Base-by-base conservation (phyloP, 2,113 vertebrate genomes). In the Cephalopterus ornatus region DNA sequence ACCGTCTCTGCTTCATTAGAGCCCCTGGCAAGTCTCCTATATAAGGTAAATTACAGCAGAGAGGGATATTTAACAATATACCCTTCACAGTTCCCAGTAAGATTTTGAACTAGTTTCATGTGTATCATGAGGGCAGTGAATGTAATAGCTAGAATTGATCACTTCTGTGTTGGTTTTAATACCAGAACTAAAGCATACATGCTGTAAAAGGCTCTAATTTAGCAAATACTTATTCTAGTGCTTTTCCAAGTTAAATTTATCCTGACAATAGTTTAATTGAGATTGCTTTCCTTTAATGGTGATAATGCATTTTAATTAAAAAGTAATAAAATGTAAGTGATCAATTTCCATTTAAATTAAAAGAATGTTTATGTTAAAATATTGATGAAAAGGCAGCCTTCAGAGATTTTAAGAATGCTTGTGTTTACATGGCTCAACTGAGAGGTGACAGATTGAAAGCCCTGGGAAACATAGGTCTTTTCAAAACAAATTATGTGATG, bases 371-470 rank as follows among this genome's bases (percentile, higher is more conserved):
- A 88, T 55, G 70, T 87, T 97, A 91, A 94, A 95, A 79, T 89
- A 96, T 65, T 82, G 85, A 96, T 94, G 92, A 88, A 94, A 94
- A 95, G 49, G 68, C 55, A 90, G 75, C 39, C 85, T 88, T 55
- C 63, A 32, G 75, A 92, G 74, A 67, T 79, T 86, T 92, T 71
- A 65, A 78, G 72, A 53, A 78, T 41, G 49, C 68, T 70, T 86
- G 8, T 41, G 28, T 96, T 87, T 86, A 77, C 35, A 35, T 78
- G 85, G 76, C 77, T 75, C 9, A 39, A 59, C 50, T 79, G 70
- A 85, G 85, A 94, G 66, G 61, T 87, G 93, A 83, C 95, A 96
- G 75, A 96, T 53, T 91, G 94, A 90, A 80, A 94, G 92, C 89
- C 88, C 61, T 66, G 80, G 85, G 83, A 96, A 83, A 93, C 0